Percentiles rank a stretch among this genome's conserved stretches.
Conservation (phyloP, 2,888 invertebrate genomes). For the Tortricodes alternella region DNA sequence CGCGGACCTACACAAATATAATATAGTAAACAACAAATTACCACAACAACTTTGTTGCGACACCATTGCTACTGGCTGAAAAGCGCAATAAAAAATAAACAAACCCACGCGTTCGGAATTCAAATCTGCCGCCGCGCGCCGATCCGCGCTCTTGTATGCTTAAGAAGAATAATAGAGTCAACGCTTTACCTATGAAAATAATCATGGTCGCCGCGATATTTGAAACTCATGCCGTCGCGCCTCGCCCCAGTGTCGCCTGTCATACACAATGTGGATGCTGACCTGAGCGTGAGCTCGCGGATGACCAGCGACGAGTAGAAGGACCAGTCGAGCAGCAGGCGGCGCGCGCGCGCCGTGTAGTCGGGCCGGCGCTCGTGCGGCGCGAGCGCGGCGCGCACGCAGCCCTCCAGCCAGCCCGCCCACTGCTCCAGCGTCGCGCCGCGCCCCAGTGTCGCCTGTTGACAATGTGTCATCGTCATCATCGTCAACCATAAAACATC, state of each 20-base stretch:
- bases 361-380: slow-evolving; percentile 92
- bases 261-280: neutral
- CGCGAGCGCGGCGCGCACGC: slow-evolving; percentile 94
- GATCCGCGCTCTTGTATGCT: too few species aligned
- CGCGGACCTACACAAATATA: slow-evolving; percentile 89
- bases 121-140: too few species aligned
- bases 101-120: too few species aligned
- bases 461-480: neutral
- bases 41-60: too few species aligned
- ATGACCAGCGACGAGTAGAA: slow-evolving; percentile 98
- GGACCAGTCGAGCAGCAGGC: slow-evolving; percentile 97
- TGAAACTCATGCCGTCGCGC: slow-evolving; percentile 89
- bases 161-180: too few species aligned
- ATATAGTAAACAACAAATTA: too few species aligned
- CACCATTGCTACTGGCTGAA: too few species aligned
- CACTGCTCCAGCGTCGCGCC: slow-evolving; percentile 98
- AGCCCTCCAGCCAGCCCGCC: slow-evolving; percentile 98
- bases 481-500: neutral
- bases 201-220: too few species aligned
- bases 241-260: too few species aligned
- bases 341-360: slow-evolving; percentile 92
- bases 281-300: slow-evolving; percentile 92
- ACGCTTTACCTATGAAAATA: too few species aligned
- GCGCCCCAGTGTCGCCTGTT: slow-evolving; percentile 90
- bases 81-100: too few species aligned